phyloP scores from a whole-genome alignment of 2,113 vertebrate species.

The Panurus biarmicus region DNA sequence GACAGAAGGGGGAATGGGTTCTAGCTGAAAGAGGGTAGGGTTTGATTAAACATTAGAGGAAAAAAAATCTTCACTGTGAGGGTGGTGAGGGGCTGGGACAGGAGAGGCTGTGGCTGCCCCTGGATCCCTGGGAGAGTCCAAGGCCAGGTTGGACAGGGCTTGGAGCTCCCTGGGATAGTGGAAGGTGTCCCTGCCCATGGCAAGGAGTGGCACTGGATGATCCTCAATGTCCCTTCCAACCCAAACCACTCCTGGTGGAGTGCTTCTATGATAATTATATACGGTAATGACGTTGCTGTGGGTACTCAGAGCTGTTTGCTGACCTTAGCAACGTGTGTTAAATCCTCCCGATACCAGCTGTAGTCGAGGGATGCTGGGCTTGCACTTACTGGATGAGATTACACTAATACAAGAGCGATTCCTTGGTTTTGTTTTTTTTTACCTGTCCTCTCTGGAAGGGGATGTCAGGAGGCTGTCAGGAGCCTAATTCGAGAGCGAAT shows the following conservation, averaged over 20 bases:
- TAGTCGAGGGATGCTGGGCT: fast-evolving
- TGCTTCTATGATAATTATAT: neutral
- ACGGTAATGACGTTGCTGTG: fast-evolving
- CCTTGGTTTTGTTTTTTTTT: fast-evolving
- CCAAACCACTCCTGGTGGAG: too few relatives aligned
- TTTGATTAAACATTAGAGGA: neutral
- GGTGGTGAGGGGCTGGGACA: neutral
- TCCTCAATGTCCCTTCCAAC: neutral
- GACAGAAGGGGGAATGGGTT: neutral
- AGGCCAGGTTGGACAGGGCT: fast-evolving
- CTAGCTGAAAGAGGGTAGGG: neutral
- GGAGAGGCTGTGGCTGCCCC: neutral
- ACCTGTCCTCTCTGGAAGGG: neutral
- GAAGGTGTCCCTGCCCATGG: neutral
- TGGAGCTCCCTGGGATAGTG: neutral
- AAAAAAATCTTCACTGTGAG: neutral
- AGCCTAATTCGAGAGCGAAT: fast-evolving
- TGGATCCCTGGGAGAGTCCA: neutral
- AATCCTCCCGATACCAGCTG: fast-evolving
- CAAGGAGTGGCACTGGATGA: neutral
- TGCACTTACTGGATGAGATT: neutral
- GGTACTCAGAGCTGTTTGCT: neutral
- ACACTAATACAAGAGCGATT: fast-evolving
- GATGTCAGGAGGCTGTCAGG: neutral
- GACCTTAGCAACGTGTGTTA: fast-evolving